Percentiles rank a stretch among this genome's conserved stretches.
phyloP scores from a whole-genome alignment of 2,888 invertebrate species.

The Fragum whitleyi region DNA sequence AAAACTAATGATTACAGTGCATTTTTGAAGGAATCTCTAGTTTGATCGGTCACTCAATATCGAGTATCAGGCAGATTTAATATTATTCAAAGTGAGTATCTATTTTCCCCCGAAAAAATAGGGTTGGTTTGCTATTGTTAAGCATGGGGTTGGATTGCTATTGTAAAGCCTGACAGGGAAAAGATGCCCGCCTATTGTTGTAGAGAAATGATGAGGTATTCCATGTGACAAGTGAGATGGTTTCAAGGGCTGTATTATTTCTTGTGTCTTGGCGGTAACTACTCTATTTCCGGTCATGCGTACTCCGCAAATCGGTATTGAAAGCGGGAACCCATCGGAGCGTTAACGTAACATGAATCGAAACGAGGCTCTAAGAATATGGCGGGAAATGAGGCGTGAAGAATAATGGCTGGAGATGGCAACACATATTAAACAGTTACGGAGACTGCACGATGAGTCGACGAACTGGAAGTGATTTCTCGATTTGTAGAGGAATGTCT shows the following conservation, averaged over 20 bases:
- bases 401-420: slow-evolving; percentile 57
- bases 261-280: slow-evolving; percentile 49
- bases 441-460: slow-evolving; percentile 35
- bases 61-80: too few relatives aligned
- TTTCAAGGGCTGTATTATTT: slow-evolving; percentile 52
- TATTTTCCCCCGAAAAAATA: too few relatives aligned
- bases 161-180: too few relatives aligned
- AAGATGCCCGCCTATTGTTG: not conserved
- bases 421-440: slow-evolving; percentile 62
- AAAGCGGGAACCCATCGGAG: slow-evolving; percentile 31
- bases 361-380: slow-evolving; percentile 27
- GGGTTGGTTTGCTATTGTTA: too few relatives aligned
- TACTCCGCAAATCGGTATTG: slow-evolving; percentile 24
- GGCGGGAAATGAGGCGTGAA: slow-evolving; percentile 52
- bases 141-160: too few relatives aligned
- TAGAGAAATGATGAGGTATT: not conserved
- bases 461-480: slow-evolving; percentile 44
- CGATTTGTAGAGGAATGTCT: slow-evolving; percentile 22
- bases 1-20: too few relatives aligned
- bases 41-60: too few relatives aligned
- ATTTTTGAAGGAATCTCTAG: too few relatives aligned
- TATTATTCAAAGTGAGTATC: too few relatives aligned
- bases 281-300: slow-evolving; percentile 35
- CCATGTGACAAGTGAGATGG: slow-evolving; percentile 53
- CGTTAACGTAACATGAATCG: slow-evolving; percentile 58